Percentiles rank a stretch among this genome's conserved stretches.
Evolutionary conservation across 2,797 vertebrate genomes (phyloP).

Genomic region (Falco columbarius): DNA sequence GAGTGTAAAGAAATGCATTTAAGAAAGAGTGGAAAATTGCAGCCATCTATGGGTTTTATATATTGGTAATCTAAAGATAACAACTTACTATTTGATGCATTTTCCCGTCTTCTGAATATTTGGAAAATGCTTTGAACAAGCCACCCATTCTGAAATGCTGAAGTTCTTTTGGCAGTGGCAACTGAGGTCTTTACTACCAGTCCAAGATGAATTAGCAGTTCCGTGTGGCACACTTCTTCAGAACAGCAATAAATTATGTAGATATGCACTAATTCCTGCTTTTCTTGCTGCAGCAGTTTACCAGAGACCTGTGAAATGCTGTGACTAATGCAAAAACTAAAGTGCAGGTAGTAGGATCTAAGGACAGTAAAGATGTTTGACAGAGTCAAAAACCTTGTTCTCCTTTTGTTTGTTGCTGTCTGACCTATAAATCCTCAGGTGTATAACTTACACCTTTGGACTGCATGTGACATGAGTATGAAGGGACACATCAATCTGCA

Average conservation of each 20-base stretch:
- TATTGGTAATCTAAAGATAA: neutral
- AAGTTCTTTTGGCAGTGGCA: neutral
- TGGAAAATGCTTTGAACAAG: neutral
- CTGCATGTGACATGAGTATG: neutral
- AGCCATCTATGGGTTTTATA: neutral
- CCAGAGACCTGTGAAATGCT: neutral
- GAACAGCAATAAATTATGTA: neutral
- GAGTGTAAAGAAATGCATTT: neutral
- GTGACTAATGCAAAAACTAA: neutral
- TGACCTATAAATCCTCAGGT: neutral
- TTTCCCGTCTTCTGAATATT: neutral
- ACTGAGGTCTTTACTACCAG: neutral
- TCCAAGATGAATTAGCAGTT: neutral
- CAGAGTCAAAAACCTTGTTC: neutral
- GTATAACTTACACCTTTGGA: neutral
- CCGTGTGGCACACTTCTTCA: neutral
- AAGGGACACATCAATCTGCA: neutral
- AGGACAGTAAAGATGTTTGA: neutral
- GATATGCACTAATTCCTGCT: neutral
- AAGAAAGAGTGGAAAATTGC: neutral
- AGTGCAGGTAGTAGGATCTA: neutral
- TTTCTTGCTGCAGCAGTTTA: neutral
- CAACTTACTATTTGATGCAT: neutral
- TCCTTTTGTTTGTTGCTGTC: neutral
- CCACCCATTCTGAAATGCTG: neutral